Base-by-base conservation (phyloP, 1,140 invertebrate species). In the Mya arenaria region DNA sequence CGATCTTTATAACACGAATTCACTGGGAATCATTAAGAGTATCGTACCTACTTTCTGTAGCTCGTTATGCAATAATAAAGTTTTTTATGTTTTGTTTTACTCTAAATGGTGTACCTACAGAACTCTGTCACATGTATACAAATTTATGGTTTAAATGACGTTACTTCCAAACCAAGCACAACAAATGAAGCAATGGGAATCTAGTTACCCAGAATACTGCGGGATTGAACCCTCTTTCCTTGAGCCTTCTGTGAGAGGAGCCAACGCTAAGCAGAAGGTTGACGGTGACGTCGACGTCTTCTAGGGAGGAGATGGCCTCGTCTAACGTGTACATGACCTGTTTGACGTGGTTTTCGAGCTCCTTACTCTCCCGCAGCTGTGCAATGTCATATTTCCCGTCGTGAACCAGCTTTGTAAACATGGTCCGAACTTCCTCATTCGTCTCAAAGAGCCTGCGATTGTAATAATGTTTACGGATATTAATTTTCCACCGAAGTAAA, bases 371-470 rank as follows among this genome's bases (percentile, higher is more conserved):
- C 56, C 95, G 95, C 88, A 97, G 96, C 78, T 96, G 95, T 87
- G 97, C 96, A 85, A 95, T 95, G 36, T 96, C 97, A 86, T 95
- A 95, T 84, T 96, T 93, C 69, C 96, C 95, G 63, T 95, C 94
- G 32, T 71, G 48, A 6, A 80, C 77, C 89, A 98, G 97, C 92
- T 97, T 97, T 60, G 95, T 89, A 91, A 98, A 98, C 92, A 98
- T 94, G 34, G 95, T 93, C 23, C 97, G 93, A 3, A 98, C 93
- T 78, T 97, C 97, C 74, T 94, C 92, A 87, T 97, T 96, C 81
- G 97, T 96, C 91, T 98, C 97, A 92, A 98, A 98, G 83, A 98
- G 93, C 91, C 97, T 98, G 94, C n/a, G n/a, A n/a, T n/a, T n/a
- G n/a, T n/a, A n/a, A n/a, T n/a, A n/a, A n/a, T n/a, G n/a, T n/a